Evolutionary conservation across 2,113 vertebrate species (phyloP), one percentile per base, ranked within the genome.

Genomic region (Pseudorectes ferrugineus): DNA sequence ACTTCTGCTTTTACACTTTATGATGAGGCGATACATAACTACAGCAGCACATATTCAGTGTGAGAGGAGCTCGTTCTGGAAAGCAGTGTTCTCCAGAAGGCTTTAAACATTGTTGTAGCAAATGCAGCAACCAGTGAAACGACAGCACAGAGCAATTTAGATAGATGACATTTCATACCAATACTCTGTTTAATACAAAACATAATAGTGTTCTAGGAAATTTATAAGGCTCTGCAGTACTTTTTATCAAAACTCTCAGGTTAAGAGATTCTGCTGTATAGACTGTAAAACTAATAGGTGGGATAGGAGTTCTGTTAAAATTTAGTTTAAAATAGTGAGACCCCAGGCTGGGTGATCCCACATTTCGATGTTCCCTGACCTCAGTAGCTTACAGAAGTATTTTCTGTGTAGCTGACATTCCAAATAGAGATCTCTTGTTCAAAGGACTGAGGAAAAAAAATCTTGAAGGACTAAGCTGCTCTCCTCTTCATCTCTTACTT

Each of bases 1-100:
- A 91, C 45, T 95, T 85, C 80, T 91, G 55, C 65, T 92, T 92
- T 92, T 92, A 42, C 45, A 51, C 54, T 91, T 88, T 66, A 82
- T 68, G 66, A 33, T 70, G 66, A 75, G 43, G 46, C 2, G 7
- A 57, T 76, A 36, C 66, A 46, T 73, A 82, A 75, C 77, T 70
- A 46, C 35, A 65, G 49, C 35, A 83, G 84, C 72, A 61, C 62
- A 51, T 35, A 54, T 76, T 76, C 66, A 49, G 28, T 1, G 11
- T 31, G 48, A 91, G 87, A 79, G 45, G 49, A 91, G 67, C 58
- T 83, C 2, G 0, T 54, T 73, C 62, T 88, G 71, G 74, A 73
- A 73, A 94, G 35, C 3, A 3, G 23, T 35, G 71, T 17, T 93
- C 77, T 94, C 87, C 66, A 72, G 74, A 79, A 95, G 31, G 52